Evolutionary conservation across 2,113 vertebrate species (phyloP), one percentile per base, ranked within the genome.

Genomic region (Strix uralensis): DNA sequence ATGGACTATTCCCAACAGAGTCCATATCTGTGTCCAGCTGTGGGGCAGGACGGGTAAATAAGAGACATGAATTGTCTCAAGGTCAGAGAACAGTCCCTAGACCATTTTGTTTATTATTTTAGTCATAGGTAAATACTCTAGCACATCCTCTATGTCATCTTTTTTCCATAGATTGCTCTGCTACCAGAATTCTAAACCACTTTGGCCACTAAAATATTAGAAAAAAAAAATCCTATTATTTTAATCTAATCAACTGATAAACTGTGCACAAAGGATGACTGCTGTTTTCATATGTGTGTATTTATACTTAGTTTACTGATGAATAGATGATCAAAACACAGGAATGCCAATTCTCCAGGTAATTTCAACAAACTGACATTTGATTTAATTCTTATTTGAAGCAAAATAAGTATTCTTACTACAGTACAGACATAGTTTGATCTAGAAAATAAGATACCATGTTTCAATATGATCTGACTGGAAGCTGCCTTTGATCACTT

Each of bases 401-500:
- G 47, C 32, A 70, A 92, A 94, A 78, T 81, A 96, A 91, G 78
- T 81, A 89, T 51, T 92, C 34, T 90, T 3, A 40, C 89, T 95
- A 59, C 15, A 63, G 42, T 71, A 74, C 67, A 93, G 55, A 72
- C 8, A 81, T 29, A 59, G 51, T 81, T 95, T 95, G 65, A 92
- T 89, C 83, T 84, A 78, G 65, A 95, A 94, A 87, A 81, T 55
- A 78, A 70, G 65, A 59, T 74, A 87, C 13, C 36, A 16, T 91
- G 69, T 94, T 92, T 95, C 61, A 75, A 25, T 90, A 84, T 51
- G 61, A 84, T 91, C 63, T 94, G 88, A 89, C 69, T 88, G 69
- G 42, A 86, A 96, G 32, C 15, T 81, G 38, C 26, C 47, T 95
- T 97, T 92, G 72, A 96, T 95, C 63, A 71, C 12, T 84, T 86